Conservation (phyloP, 1,140 invertebrate genomes). For the Carposina sasakii region DNA sequence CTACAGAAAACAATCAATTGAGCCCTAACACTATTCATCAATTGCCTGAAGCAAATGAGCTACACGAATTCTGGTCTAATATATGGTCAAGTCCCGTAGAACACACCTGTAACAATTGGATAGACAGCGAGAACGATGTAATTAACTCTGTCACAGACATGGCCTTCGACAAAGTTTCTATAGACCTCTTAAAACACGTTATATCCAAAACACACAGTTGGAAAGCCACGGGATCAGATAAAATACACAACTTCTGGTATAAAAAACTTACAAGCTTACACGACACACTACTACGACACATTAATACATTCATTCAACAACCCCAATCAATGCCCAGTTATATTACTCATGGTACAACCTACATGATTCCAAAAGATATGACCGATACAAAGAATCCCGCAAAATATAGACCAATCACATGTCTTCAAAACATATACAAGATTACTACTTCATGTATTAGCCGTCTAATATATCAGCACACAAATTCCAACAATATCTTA, state of each 20-base stretch:
- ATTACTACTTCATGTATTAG: neutral
- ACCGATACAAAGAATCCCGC: constrained; percentile 4
- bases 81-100: constrained; percentile 6
- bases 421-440: constrained; percentile 7
- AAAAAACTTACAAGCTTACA: constrained; percentile 20
- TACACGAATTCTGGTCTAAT: constrained; percentile 3
- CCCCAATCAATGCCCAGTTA: constrained; percentile 7
- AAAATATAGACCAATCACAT: constrained; percentile 11
- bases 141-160: neutral
- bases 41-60: neutral
- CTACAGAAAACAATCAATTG: neutral
- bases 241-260: constrained; percentile 21
- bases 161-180: constrained; percentile 3
- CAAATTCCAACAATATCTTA: constrained; percentile 15
- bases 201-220: constrained; percentile 4
- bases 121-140: neutral
- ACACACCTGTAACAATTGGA: neutral
- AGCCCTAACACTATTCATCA: neutral
- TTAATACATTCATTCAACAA: constrained; percentile 13
- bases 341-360: constrained; percentile 20
- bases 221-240: constrained; percentile 12
- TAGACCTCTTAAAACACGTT: constrained; percentile 5
- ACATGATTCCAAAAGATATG: constrained; percentile 26
- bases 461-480: constrained; percentile 14
- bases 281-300: constrained; percentile 1